Conservation (phyloP, 2,113 vertebrate genomes). For the Corapipo altera region DNA sequence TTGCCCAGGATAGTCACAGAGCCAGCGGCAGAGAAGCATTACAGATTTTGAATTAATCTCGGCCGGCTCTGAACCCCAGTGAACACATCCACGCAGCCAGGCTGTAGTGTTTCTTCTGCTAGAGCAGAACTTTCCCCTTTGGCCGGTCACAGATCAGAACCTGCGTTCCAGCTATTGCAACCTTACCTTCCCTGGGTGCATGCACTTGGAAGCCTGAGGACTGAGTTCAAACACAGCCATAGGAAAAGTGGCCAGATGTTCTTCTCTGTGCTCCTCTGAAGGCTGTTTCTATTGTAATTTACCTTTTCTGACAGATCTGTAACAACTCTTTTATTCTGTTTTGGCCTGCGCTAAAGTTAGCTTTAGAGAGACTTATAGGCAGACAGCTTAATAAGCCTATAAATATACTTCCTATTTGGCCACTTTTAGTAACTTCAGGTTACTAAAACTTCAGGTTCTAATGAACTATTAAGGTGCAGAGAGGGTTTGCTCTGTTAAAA, state of each 20-base stretch:
- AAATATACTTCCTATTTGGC: neutral
- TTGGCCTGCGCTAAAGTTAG: neutral
- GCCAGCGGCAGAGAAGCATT: neutral
- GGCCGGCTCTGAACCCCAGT: accelerated
- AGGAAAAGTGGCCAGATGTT: neutral
- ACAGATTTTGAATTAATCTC: neutral
- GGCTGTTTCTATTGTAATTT: neutral
- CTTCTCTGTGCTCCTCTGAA: neutral
- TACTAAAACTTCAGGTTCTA: too few species aligned
- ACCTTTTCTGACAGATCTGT: neutral
- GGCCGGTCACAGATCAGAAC: neutral
- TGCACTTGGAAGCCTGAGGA: neutral
- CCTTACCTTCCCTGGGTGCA: accelerated
- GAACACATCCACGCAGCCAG: accelerated
- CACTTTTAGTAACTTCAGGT: neutral
- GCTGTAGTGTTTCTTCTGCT: neutral
- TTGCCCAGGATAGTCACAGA: neutral
- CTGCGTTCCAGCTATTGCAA: accelerated
- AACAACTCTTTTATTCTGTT: neutral
- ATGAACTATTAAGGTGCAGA: neutral
- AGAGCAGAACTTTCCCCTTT: neutral
- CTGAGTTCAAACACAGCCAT: neutral
- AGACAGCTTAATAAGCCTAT: neutral
- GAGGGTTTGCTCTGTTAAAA: neutral
- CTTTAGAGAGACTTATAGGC: neutral